Conservation (phyloP, 1,140 invertebrate genomes). For the Holcopasites calliopsidis region DNA sequence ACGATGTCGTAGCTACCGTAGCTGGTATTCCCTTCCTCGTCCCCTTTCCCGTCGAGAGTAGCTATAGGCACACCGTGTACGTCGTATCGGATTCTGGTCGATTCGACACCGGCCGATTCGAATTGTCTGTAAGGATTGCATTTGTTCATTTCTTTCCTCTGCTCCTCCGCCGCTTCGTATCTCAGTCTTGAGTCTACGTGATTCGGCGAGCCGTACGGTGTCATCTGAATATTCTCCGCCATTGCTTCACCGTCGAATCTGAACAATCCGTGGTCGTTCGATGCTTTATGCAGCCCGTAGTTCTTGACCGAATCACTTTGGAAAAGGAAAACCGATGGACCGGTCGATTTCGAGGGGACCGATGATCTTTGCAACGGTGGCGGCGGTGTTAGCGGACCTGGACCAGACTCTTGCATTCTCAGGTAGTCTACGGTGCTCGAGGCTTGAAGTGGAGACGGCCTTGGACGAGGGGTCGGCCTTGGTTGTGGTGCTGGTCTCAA, state of each 20-base stretch:
- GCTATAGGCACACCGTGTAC: conserved; percentile 59
- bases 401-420: conserved; percentile 67
- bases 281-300: conserved; percentile 49
- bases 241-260: conserved; percentile 49
- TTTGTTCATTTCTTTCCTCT: conserved; percentile 36
- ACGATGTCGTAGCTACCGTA: conserved; percentile 68
- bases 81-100: conserved; percentile 59
- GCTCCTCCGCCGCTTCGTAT: conserved; percentile 58
- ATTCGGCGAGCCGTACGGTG: conserved; percentile 56
- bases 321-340: conserved; percentile 65
- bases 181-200: conserved; percentile 54
- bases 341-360: conserved; percentile 49
- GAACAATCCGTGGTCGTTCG: conserved; percentile 54
- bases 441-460: conserved; percentile 73
- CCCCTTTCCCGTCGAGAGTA: conserved; percentile 20
- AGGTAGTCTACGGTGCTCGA: conserved; percentile 68
- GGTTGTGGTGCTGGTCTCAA: conserved; percentile 79
- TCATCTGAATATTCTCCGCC: conserved; percentile 67
- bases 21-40: conserved; percentile 44
- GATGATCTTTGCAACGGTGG: conserved; percentile 61
- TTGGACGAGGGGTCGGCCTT: conserved; percentile 70
- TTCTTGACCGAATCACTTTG: conserved; percentile 57
- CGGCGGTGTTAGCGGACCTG: conserved; percentile 70
- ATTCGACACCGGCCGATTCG: conserved; percentile 13
- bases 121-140: conserved; percentile 51